Evolutionary conservation across 2,113 vertebrate species (phyloP).

Genomic region (Phrynosoma platyrhinos): DNA sequence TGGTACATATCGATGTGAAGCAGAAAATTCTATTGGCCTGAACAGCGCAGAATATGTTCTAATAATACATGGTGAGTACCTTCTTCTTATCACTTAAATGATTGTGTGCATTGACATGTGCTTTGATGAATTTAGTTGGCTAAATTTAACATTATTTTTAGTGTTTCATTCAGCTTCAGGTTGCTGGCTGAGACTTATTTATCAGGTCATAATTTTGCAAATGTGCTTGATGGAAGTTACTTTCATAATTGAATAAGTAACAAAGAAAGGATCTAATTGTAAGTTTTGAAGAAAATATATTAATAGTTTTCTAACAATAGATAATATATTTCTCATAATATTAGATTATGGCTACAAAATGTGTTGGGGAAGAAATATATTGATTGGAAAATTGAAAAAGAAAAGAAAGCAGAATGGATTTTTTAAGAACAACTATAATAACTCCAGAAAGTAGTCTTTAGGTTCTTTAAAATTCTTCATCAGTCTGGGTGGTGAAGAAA

Average conservation of each 20-base stretch:
- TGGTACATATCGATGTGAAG: conserved; percentile 97
- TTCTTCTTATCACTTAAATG: not conserved
- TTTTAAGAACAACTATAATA: not conserved
- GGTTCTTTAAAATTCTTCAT: not conserved
- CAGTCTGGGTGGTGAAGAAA: not conserved
- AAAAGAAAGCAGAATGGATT: not conserved
- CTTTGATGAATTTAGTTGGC: not conserved
- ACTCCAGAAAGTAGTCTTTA: not conserved
- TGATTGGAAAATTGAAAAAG: not conserved
- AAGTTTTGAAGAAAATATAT: conserved; percentile 12
- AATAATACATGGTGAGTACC: conserved; percentile 95
- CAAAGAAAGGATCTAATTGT: not conserved
- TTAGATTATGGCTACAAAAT: not conserved
- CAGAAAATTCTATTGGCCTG: conserved; percentile 93
- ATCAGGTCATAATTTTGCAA: not conserved
- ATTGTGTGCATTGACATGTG: not conserved
- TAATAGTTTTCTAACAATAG: not conserved
- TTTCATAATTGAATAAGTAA: not conserved
- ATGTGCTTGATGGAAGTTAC: not conserved
- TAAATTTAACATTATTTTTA: not conserved
- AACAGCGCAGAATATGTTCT: conserved; percentile 94
- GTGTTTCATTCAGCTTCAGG: not conserved
- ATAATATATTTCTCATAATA: not conserved
- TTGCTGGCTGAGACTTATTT: not conserved
- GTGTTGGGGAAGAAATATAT: not conserved